Evolutionary conservation across 2,113 vertebrate species (phyloP).

Genomic region (Ariopsis seemanni): DNA sequence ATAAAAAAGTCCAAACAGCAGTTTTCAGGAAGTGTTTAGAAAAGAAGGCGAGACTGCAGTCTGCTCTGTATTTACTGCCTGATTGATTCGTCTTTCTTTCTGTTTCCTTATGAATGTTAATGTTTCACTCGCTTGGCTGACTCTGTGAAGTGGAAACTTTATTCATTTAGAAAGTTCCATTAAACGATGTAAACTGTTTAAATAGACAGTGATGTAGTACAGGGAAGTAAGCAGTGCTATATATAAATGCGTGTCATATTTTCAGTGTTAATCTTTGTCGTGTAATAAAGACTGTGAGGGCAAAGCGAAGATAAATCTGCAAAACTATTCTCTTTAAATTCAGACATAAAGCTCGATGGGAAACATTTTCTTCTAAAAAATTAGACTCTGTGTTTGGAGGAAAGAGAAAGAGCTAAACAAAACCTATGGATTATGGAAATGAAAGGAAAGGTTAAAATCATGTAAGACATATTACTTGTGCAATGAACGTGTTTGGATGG

Average conservation of each 20-base stretch:
- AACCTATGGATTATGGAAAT: not conserved
- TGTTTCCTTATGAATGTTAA: not conserved
- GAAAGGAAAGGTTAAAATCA: not conserved
- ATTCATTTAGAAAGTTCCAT: not conserved
- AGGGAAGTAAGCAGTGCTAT: not conserved
- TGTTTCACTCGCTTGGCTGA: not conserved
- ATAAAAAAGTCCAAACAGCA: not conserved
- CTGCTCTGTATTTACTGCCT: not conserved
- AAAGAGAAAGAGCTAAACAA: not conserved
- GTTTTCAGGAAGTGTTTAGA: not conserved
- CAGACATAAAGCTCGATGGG: not conserved
- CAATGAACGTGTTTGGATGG: not conserved
- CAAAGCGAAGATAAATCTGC: not conserved
- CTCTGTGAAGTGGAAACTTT: not conserved
- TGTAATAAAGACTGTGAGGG: not conserved
- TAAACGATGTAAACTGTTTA: not conserved
- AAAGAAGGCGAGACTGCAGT: not conserved
- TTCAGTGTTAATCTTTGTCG: not conserved
- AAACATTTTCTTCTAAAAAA: not conserved
- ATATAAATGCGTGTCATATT: too few species aligned
- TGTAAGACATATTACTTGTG: not conserved
- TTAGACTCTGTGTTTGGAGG: not conserved
- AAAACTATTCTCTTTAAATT: not conserved
- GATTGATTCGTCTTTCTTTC: not conserved
- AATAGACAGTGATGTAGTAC: not conserved